These are phyloP conservation scores for Leptinotarsa texana DNA, from an alignment of 1,140 invertebrate genomes.

Conservation along the genomic window DNA sequence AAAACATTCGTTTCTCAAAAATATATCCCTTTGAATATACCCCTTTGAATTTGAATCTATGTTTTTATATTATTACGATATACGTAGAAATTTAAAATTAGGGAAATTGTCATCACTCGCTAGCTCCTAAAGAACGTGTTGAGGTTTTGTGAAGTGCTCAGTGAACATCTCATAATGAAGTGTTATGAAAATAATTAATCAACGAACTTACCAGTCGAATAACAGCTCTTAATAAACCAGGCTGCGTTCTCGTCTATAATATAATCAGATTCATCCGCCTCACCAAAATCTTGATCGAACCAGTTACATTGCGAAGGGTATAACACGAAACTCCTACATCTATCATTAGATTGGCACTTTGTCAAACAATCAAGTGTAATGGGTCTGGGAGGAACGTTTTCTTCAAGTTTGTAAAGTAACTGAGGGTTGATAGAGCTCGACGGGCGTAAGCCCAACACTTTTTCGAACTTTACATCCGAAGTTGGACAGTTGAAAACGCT, in stretches of 20 bases:
- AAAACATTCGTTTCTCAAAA: too few species aligned
- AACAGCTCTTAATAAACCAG: conserved; percentile 59
- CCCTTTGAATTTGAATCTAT: too few species aligned
- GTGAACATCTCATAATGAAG: too few species aligned
- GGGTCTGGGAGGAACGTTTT: conserved; percentile 51
- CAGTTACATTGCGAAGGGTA: conserved; percentile 56
- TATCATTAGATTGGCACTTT: conserved; percentile 54
- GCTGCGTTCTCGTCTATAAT: conserved; percentile 56
- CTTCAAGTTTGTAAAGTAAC: conserved; percentile 38
- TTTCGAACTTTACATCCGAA: conserved; percentile 48
- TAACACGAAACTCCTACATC: conserved; percentile 57
- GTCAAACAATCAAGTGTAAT: conserved; percentile 59
- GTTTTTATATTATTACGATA: too few species aligned
- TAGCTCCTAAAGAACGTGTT: too few species aligned
- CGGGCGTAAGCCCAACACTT: conserved; percentile 48
- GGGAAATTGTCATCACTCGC: too few species aligned
- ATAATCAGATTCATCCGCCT: conserved; percentile 50
- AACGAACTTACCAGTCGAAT: conserved; percentile 45
- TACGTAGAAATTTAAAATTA: too few species aligned
- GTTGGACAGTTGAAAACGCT: conserved; percentile 39
- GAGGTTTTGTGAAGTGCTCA: too few species aligned
- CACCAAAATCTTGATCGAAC: conserved; percentile 51
- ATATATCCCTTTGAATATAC: too few species aligned
- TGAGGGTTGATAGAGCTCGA: conserved; percentile 26
- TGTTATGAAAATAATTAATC: neutral